These are phyloP conservation scores for Papilio polyxenes DNA, from an alignment of 1,140 invertebrate genomes.

Conservation along the genomic window DNA sequence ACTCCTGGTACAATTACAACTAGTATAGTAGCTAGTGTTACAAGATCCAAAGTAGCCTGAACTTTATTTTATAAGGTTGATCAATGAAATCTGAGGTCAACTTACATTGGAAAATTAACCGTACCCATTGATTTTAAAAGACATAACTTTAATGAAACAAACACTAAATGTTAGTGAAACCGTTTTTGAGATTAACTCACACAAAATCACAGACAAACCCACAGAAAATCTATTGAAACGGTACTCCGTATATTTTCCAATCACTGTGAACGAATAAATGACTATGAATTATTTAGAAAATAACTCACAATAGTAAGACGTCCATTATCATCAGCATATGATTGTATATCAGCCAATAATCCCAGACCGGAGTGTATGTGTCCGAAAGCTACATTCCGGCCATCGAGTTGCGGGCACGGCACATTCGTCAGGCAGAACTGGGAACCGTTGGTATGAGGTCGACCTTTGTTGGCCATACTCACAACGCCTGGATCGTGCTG, in stretches of 20 bases:
- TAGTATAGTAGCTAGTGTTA: neutral
- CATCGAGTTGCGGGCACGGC: slow-evolving; percentile 92
- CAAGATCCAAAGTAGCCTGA: neutral
- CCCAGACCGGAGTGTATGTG: slow-evolving; percentile 87
- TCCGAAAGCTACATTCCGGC: slow-evolving; percentile 95
- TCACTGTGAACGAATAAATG: slow-evolving; percentile 3
- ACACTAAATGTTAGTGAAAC: too few species aligned
- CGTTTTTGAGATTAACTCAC: neutral
- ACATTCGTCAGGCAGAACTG: slow-evolving; percentile 97
- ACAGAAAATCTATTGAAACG: neutral
- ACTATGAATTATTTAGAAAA: too few species aligned
- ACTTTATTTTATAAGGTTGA: neutral
- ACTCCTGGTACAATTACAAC: slow-evolving; percentile 76
- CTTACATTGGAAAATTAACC: too few species aligned
- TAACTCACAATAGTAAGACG: slow-evolving; percentile 80
- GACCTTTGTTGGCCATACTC: slow-evolving; percentile 95
- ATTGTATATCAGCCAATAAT: slow-evolving; percentile 85
- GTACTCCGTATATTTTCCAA: neutral
- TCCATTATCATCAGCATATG: slow-evolving; percentile 80
- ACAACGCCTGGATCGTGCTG: slow-evolving; percentile 87
- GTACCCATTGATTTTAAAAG: too few species aligned
- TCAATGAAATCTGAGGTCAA: neutral
- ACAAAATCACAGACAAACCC: neutral
- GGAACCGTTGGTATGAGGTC: slow-evolving; percentile 92
- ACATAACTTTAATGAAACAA: too few species aligned